Percentiles rank a stretch among this genome's conserved stretches.
Evolutionary conservation across 2,797 vertebrate genomes (phyloP).

Genomic region (Euthynnus affinis): DNA sequence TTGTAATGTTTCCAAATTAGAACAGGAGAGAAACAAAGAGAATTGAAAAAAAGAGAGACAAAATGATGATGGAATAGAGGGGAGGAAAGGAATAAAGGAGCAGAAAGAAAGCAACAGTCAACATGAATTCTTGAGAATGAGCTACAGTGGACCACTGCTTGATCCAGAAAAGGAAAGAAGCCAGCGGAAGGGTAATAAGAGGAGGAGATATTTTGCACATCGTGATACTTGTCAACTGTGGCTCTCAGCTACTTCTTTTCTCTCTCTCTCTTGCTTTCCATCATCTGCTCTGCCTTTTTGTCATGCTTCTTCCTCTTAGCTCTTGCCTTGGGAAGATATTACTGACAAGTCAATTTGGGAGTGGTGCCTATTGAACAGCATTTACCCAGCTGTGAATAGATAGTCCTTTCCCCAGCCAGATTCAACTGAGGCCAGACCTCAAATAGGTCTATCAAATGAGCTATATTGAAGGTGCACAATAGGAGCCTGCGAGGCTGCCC

Average conservation of each 20-base stretch:
- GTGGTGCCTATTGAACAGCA: constrained; percentile 71
- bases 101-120: constrained; percentile 25
- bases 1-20: constrained; percentile 41
- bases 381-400: constrained; percentile 75
- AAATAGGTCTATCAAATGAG: constrained; percentile 75
- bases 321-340: constrained; percentile 66
- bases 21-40: constrained; percentile 28
- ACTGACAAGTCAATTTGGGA: constrained; percentile 74
- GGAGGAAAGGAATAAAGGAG: neutral
- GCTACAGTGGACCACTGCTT: constrained; percentile 32
- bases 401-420: constrained; percentile 64
- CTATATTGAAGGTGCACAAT: constrained; percentile 63
- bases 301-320: constrained; percentile 36
- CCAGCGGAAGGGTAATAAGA: constrained; percentile 30
- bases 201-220: constrained; percentile 56
- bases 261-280: constrained; percentile 27
- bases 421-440: constrained; percentile 68
- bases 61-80: constrained; percentile 26
- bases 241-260: constrained; percentile 45
- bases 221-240: constrained; percentile 60
- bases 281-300: constrained; percentile 57
- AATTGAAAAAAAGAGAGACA: constrained; percentile 29
- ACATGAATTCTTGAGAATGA: constrained; percentile 43
- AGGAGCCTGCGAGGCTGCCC: constrained; percentile 58
- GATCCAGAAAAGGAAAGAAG: constrained; percentile 43